These are phyloP conservation scores for Bungarus multicinctus DNA, from an alignment of 2,113 vertebrate genomes.

Conservation along the genomic window DNA sequence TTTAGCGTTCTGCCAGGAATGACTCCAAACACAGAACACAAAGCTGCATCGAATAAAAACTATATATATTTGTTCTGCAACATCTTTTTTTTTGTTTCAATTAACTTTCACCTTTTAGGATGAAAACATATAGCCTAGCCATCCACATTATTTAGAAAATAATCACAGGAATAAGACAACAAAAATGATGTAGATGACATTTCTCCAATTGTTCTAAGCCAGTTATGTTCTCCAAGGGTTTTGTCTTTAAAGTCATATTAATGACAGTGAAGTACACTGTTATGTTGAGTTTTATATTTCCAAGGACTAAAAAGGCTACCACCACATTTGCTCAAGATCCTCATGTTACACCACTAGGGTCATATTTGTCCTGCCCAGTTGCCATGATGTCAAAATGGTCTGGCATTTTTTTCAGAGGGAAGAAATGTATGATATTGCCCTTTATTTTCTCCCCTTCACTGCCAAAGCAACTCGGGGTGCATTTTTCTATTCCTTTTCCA, in stretches of 20 bases:
- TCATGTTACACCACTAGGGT: not conserved
- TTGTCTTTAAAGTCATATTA: conserved; percentile 32
- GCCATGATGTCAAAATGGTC: not conserved
- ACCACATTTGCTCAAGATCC: not conserved
- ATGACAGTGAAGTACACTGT: not conserved
- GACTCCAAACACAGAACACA: conserved; percentile 71
- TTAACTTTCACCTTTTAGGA: conserved; percentile 54
- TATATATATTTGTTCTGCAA: conserved; percentile 3
- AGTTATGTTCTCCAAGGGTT: conserved; percentile 60
- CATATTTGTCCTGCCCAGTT: not conserved
- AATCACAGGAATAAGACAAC: conserved; percentile 46
- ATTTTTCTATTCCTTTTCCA: not conserved
- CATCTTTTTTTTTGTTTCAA: conserved; percentile 25
- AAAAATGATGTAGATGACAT: conserved; percentile 37
- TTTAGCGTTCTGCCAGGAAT: conserved; percentile 74
- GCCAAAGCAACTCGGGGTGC: not conserved
- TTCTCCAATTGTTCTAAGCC: conserved; percentile 58
- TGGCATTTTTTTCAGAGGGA: not conserved
- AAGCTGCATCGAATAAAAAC: conserved; percentile 47
- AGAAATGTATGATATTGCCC: not conserved
- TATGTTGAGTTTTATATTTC: not conserved
- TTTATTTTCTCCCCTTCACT: not conserved
- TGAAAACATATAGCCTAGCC: conserved; percentile 58
- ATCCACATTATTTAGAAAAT: conserved; percentile 59
- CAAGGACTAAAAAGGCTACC: not conserved